phyloP scores from a whole-genome alignment of 2,797 vertebrate genomes.

The Brotula barbata region DNA sequence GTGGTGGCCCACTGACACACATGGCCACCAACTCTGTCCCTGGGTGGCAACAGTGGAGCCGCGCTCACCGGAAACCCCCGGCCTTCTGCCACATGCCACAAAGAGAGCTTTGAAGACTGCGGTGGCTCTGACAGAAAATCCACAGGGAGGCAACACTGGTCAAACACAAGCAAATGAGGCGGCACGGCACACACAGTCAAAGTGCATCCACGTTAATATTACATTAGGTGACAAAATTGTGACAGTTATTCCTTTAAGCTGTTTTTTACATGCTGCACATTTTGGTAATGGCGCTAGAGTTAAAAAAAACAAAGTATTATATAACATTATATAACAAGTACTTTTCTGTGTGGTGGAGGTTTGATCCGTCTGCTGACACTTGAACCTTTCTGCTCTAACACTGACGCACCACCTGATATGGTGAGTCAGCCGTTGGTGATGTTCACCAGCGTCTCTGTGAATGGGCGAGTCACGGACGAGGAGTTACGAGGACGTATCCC shows the following conservation, averaged over 20 bases:
- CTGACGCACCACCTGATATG: conserved; percentile 25
- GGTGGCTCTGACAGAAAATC: conserved; percentile 16
- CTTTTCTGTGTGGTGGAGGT: too few relatives aligned
- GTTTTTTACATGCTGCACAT: too few relatives aligned
- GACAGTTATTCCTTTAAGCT: too few relatives aligned
- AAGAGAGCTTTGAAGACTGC: conserved; percentile 40
- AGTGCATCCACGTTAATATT: too few relatives aligned
- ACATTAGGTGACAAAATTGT: too few relatives aligned
- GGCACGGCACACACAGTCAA: too few relatives aligned
- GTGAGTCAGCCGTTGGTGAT: conserved; percentile 21
- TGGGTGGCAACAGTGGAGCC: conserved; percentile 39
- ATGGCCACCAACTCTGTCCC: conserved; percentile 48
- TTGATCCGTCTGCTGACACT: conserved; percentile 5
- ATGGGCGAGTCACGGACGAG: conserved; percentile 58
- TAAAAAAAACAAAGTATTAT: too few relatives aligned
- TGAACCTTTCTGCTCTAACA: conserved; percentile 2
- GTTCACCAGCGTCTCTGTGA: conserved; percentile 31
- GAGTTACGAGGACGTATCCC: conserved; percentile 42
- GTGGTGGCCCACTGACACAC: conserved; percentile 58
- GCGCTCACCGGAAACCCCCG: conserved; percentile 58
- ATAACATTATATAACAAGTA: too few relatives aligned
- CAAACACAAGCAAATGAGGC: conserved; percentile 2
- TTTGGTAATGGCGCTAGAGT: too few relatives aligned
- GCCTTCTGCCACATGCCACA: conserved; percentile 35
- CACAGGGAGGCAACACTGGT: conserved; percentile 14